Percentiles rank a stretch among this genome's conserved stretches.
phyloP scores from a whole-genome alignment of 1,140 invertebrate genomes.

The Mesaphorura yosii region DNA sequence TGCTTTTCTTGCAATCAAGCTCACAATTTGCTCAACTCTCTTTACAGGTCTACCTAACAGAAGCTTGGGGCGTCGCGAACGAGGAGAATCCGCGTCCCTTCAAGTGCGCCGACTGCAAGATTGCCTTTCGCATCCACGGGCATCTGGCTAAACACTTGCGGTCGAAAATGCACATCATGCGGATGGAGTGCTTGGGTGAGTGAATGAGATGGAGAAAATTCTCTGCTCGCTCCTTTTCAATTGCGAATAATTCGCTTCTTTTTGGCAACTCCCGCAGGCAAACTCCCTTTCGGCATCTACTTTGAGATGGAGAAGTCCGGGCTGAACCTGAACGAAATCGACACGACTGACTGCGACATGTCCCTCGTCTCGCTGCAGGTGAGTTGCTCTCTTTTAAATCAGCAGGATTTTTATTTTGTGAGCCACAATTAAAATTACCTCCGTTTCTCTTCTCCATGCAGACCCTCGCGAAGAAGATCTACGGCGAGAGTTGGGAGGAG shows the following conservation, averaged over 20 bases:
- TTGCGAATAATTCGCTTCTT: not conserved
- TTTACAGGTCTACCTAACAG: slow-evolving; percentile 26
- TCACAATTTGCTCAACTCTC: not conserved
- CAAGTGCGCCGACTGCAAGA: slow-evolving; percentile 88
- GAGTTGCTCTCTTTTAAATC: slow-evolving; percentile 18
- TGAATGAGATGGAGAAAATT: slow-evolving; percentile 3
- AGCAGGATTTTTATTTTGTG: not conserved
- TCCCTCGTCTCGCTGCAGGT: slow-evolving; percentile 73
- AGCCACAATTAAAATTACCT: no score
- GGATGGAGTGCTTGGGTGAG: slow-evolving; percentile 65
- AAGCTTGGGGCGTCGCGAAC: slow-evolving; percentile 30
- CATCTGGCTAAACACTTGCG: slow-evolving; percentile 91
- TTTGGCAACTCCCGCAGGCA: slow-evolving; percentile 41
- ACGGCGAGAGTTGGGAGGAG: slow-evolving; percentile 27
- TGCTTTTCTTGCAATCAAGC: not conserved
- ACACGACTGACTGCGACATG: slow-evolving; percentile 86
- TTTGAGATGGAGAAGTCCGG: slow-evolving; percentile 85
- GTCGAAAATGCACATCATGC: slow-evolving; percentile 94
- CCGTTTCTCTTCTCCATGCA: no score
- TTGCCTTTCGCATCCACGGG: slow-evolving; percentile 89
- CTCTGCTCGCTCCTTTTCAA: not conserved
- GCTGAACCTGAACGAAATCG: slow-evolving; percentile 80
- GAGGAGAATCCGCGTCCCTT: slow-evolving; percentile 79
- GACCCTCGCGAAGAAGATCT: slow-evolving; percentile 28
- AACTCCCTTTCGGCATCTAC: slow-evolving; percentile 89